Evolutionary conservation across 2,113 vertebrate species (phyloP), one percentile per base, ranked within the genome.

Genomic region (Lamprotornis superbus): DNA sequence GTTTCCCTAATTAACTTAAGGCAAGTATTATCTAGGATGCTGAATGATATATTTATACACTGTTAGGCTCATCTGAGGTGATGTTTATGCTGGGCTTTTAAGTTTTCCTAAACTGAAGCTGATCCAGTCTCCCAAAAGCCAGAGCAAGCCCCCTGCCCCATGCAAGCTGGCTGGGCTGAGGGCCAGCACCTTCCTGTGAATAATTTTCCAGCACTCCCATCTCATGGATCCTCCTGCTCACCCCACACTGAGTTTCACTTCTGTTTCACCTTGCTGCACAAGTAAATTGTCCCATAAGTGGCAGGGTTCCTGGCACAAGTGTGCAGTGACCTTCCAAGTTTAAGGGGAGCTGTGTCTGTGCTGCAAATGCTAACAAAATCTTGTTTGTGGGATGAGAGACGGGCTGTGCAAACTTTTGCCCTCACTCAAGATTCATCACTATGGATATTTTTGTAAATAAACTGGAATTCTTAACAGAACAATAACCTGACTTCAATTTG

Each of bases 1-100:
- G 95, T 93, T 95, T 94, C 95, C 85, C 88, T 95, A 96, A 93
- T 97, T 96, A 96, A 96, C 96, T 74, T 12, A 15, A 79, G 59
- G 65, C 63, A 68, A 53, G 79, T 86, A 90, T 86, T 93, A 94
- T 92, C 90, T 67, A 25, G 87, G 94, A 92, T 90, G 82, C 82
- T 76, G 68, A 86, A 52, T 12, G 20, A 67, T 85, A 23, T 94
- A 85, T 95, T 95, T 96, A 92, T 59, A 83, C 35, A 28, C 73
- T 6, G 5, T 31, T 35, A 44, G 33, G 69, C 91, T 92, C 71
- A 33, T 70, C 50, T 15, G 74, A 91, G 90, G 68, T 39, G 90
- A 89, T 59, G 83, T 60, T 94, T 64, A 57, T 4, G 1, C 81
- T 42, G 25, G 12, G 53, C 37, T 95, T 80, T 39, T 57, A 18